Base-by-base conservation (phyloP, 2,797 vertebrate genomes). In the Poecilia gillii region DNA sequence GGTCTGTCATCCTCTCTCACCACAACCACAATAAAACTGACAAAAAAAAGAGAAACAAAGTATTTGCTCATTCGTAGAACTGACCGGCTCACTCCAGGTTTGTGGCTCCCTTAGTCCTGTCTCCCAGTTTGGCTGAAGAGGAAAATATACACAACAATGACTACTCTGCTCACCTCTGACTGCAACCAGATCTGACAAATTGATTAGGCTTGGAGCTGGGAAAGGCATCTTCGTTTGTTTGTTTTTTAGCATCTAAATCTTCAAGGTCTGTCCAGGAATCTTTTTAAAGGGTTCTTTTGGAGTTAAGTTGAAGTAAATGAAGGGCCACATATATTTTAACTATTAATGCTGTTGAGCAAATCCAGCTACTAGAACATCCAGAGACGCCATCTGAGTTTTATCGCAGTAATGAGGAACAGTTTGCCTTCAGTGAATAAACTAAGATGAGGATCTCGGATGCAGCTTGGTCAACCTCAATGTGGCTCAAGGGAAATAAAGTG, bases 381-480 rank as follows among this genome's bases (percentile, higher is more conserved):
- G 77, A 76, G 82, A 72, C 45, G 43, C 53, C 36, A 74, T n/a
- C 77, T 79, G 73, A 46, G 66, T 53, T 73, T 64, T 41, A 46
- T 41, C 4, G 33, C 62, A 59, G 16, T 28, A 12, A 31, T 36
- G 14, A 41, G 39, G 39, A 68, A 46, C 72, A 55, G 47, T 49
- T 25, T 71, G 59, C 74, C 66, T 75, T 51, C 72, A 73, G 53
- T 73, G 39, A n/a, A 45, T 49, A 3, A 66, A 77, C 49, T 23
- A 25, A 72, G 43, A 72, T 55, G 33, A 73, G 41, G 70, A 46
- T 49, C 46, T 7, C 8, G 43, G 75, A 77, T 66, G 9, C 72
- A 79, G 78, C 64, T 51, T 85, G 85, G 45, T 72, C 43, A 36
- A 78, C 75, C 76, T 72, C 64, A 55, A 74, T 83, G 75, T 71